Evolutionary conservation across 1,140 invertebrate genomes (phyloP).

Genomic region (Drosophila parabipectinata): DNA sequence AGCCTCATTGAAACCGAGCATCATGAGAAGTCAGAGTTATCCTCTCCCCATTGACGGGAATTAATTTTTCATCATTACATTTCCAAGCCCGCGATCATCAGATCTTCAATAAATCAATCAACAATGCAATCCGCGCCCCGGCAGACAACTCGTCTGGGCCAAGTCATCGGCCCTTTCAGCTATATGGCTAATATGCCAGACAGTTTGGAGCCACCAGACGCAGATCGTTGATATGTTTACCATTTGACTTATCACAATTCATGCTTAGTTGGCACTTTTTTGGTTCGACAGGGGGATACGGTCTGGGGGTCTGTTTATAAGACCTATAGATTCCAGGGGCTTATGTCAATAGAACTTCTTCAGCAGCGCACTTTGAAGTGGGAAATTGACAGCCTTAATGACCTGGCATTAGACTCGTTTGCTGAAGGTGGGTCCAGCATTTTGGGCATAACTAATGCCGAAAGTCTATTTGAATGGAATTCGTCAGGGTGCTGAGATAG

Average conservation of each 20-base stretch:
- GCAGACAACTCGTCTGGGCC: slow-evolving; percentile 59
- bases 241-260: slow-evolving; percentile 75
- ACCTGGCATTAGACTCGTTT: slow-evolving; percentile 39
- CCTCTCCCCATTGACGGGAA: slow-evolving; percentile 60
- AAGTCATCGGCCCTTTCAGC: slow-evolving; percentile 44
- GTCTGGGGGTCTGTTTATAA: slow-evolving; percentile 1
- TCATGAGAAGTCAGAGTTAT: slow-evolving; percentile 25
- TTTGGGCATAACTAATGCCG: no score
- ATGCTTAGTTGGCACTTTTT: slow-evolving; percentile 80
- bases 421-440: background rate
- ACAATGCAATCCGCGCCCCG: slow-evolving; percentile 59
- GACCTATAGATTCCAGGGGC: slow-evolving; percentile 38
- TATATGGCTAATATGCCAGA: slow-evolving; percentile 79
- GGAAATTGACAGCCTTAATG: slow-evolving; percentile 74
- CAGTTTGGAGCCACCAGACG: slow-evolving; percentile 68
- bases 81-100: slow-evolving; percentile 29
- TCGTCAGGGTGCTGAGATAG: slow-evolving; percentile 41
- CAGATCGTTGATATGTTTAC: slow-evolving; percentile 70
- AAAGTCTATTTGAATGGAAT: slow-evolving; percentile 37
- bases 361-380: slow-evolving; percentile 73
- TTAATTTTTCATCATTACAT: slow-evolving; percentile 84
- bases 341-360: slow-evolving; percentile 79
- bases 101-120: slow-evolving; percentile 77
- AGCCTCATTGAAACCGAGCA: slow-evolving; percentile 42
- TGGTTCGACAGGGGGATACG: slow-evolving; percentile 4